A percentile compares a stretch with the other conserved stretches of the same genome.
phyloP scores from a whole-genome alignment of 2,113 vertebrate genomes.

The Dasyurus viverrinus region DNA sequence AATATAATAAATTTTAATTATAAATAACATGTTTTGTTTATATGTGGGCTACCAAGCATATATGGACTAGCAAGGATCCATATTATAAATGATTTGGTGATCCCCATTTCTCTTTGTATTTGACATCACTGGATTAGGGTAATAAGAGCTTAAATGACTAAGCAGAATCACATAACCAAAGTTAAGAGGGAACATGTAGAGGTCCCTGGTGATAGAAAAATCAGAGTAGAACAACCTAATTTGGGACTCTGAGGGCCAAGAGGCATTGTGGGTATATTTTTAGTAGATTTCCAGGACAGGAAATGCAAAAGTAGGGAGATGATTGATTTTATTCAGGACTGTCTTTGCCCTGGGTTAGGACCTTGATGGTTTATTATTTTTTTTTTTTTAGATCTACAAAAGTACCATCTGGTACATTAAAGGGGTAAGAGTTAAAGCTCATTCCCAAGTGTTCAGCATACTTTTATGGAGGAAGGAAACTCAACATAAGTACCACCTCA shows the following conservation, averaged over 20 bases:
- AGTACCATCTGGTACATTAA: not conserved
- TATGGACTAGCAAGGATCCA: not conserved
- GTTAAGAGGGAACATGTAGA: not conserved
- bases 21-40: not conserved
- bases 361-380: not conserved
- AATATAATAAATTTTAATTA: not conserved
- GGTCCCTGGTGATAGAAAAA: not conserved
- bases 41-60: not conserved
- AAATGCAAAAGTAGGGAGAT: not conserved
- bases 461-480: not conserved
- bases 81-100: not conserved
- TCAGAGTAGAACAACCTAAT: not conserved
- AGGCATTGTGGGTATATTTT: not conserved
- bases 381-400: not conserved
- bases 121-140: not conserved
- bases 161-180: not conserved
- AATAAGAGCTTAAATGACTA: not conserved
- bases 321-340: not conserved
- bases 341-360: not conserved
- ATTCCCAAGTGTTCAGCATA: not conserved
- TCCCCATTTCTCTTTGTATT: not conserved
- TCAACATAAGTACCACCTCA: slow-evolving; percentile 24
- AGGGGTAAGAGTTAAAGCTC: not conserved
- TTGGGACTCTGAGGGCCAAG: not conserved
- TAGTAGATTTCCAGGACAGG: not conserved